A percentile compares a stretch with the other conserved stretches of the same genome.
phyloP scores from a whole-genome alignment of 1,140 invertebrate genomes.

The Gryon sp. region DNA sequence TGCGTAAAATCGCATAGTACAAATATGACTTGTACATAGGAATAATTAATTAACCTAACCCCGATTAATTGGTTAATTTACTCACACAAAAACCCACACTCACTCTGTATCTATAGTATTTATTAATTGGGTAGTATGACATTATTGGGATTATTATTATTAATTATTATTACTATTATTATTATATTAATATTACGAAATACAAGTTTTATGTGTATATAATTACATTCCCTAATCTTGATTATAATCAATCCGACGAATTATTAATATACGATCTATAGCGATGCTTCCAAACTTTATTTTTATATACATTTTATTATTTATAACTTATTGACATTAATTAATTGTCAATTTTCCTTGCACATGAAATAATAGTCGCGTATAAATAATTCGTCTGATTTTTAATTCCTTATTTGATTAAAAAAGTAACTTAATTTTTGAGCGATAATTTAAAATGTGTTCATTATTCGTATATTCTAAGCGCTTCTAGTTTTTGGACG shows the following conservation, averaged over 20 bases:
- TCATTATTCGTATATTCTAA: conserved; percentile 20
- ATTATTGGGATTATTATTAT: conserved; percentile 80
- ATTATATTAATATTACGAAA: conserved; percentile 74
- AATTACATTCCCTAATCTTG: conserved; percentile 73
- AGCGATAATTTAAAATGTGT: conserved; percentile 14
- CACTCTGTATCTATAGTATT: conserved; percentile 81
- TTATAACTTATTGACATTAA: conserved; percentile 3
- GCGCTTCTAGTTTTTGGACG: conserved; percentile 15
- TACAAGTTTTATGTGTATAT: conserved; percentile 80
- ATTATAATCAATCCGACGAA: conserved; percentile 27
- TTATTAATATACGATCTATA: conserved; percentile 26
- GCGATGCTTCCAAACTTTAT: conserved; percentile 14
- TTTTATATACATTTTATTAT: conserved; percentile 26
- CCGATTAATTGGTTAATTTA: conserved; percentile 78
- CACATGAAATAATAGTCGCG: not conserved
- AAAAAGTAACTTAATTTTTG: conserved; percentile 1
- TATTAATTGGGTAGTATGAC: conserved; percentile 80
- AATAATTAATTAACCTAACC: conserved; percentile 68
- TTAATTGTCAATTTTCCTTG: not conserved
- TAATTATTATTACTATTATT: conserved; percentile 65
- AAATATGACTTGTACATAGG: conserved; percentile 80
- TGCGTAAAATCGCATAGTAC: conserved; percentile 78
- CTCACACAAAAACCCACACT: conserved; percentile 75
- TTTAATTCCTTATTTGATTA: conserved; percentile 1
- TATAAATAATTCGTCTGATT: conserved; percentile 3